Conservation (phyloP, 2,113 vertebrate genomes). For the Ivindomyrus marchei region DNA sequence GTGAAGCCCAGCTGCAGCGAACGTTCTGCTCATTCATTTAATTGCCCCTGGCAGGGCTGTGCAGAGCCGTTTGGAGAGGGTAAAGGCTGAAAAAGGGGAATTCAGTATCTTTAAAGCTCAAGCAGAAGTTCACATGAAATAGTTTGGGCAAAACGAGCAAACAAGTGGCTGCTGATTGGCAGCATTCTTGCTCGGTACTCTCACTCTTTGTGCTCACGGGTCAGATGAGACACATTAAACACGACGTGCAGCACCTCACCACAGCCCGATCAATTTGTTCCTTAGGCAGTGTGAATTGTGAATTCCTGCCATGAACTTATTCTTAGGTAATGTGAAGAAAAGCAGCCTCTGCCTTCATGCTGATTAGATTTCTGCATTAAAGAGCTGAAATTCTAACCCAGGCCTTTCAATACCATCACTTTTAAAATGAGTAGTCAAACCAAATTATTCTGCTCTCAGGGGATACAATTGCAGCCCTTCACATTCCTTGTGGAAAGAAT, state of each 20-base stretch:
- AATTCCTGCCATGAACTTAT: neutral
- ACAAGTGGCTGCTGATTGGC: neutral
- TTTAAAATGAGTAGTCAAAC: neutral
- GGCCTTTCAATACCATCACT: neutral
- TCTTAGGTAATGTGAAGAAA: neutral
- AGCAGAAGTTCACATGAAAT: neutral
- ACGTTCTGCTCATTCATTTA: neutral
- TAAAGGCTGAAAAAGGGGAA: neutral
- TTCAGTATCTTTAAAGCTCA: neutral
- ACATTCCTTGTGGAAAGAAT: neutral
- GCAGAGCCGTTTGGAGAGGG: neutral
- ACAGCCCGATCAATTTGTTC: neutral
- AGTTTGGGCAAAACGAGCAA: neutral
- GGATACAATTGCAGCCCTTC: neutral
- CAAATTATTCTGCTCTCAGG: neutral
- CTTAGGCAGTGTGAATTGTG: neutral
- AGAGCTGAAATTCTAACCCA: neutral
- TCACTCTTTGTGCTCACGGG: neutral
- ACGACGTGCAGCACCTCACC: neutral
- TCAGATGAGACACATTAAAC: neutral
- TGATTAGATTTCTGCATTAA: constrained; percentile 1
- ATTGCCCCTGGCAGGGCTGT: neutral
- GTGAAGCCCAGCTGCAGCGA: neutral
- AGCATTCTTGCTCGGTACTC: neutral
- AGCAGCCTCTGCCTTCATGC: neutral